A percentile compares a stretch with the other conserved stretches of the same genome.
phyloP scores from a whole-genome alignment of 2,113 vertebrate species.

The Anguilla japonica region DNA sequence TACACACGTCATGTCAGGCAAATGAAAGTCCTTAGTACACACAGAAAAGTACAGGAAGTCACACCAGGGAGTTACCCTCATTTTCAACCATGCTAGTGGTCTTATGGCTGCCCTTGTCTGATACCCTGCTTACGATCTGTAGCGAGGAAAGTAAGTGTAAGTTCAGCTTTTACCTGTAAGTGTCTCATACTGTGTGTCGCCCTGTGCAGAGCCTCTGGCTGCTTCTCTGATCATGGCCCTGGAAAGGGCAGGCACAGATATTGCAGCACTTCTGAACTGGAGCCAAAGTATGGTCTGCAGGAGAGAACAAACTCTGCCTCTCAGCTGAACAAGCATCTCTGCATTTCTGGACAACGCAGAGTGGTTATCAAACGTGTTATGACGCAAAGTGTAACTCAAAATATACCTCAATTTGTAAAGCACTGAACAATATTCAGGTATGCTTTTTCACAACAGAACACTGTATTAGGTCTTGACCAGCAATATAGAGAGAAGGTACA shows the following conservation, averaged over 20 bases:
- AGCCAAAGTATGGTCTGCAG: conserved; percentile 62
- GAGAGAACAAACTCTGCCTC: conserved; percentile 45
- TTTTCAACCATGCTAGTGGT: neutral
- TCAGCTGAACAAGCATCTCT: neutral
- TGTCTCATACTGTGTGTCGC: conserved; percentile 52
- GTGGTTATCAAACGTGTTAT: too few species aligned
- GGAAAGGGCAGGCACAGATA: conserved; percentile 50
- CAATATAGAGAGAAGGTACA: too few species aligned
- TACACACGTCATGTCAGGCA: neutral
- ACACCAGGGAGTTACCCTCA: neutral
- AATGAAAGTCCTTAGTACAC: neutral
- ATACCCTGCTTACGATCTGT: neutral
- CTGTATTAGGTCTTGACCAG: too few species aligned
- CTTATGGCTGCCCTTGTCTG: neutral
- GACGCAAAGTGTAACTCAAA: too few species aligned
- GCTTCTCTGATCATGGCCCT: conserved; percentile 27
- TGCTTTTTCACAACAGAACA: too few species aligned
- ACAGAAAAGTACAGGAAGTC: neutral
- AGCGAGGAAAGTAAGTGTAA: neutral
- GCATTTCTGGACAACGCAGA: neutral
- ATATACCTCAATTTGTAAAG: too few species aligned
- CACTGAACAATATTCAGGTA: too few species aligned
- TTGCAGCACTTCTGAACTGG: conserved; percentile 41
- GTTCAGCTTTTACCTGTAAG: conserved; percentile 59
- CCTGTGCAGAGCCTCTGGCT: conserved; percentile 33